Base-by-base conservation (phyloP, 2,113 vertebrate species). In the Burhinus oedicnemus region DNA sequence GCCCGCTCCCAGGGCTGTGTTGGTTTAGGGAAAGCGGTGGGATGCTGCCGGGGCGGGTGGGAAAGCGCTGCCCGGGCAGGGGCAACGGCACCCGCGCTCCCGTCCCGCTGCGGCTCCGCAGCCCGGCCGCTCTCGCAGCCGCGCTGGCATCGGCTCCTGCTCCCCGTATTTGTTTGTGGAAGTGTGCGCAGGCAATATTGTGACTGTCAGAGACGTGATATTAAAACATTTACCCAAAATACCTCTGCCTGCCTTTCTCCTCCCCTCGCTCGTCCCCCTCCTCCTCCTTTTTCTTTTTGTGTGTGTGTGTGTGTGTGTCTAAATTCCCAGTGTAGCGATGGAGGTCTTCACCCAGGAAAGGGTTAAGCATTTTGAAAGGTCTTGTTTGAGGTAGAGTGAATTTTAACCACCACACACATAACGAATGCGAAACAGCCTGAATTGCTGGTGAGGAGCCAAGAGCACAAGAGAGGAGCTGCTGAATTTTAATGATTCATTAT, bases 401-500 rank as follows among this genome's bases (percentile, higher is more conserved):
- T 98, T 98, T 98, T 97, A 97, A 97, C 97, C 98, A 97, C 97
- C 96, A 96, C 97, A 97, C 98, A 98, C 97, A 98, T 97, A 96
- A 98, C 97, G 98, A 98, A 98, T 98, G 97, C 98, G 97, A 98
- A 98, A 95, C 98, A 98, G 98, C 97, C 97, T 96, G 97, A 98
- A 98, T 97, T 92, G 96, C 97, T 98, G 98, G 97, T 98, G 98
- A 98, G 82, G 97, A 98, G 98, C 98, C 98, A 98, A 98, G 98
- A 98, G 98, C 98, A 94, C 97, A 95, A 97, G 96, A 98, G 98
- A 91, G 92, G 98, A 98, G 98, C 98, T 98, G 98, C 98, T 99
- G 99, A 99, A 99, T 99, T 99, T 99, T 99, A 99, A 99, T 99
- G 99, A 99, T 98, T 98, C 99, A 98, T 99, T 99, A 99, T 99